Percentiles rank a stretch among this genome's conserved stretches.
These are phyloP conservation scores for Macquaria australasica DNA, from an alignment of 2,113 vertebrate species.

Conservation along the genomic window DNA sequence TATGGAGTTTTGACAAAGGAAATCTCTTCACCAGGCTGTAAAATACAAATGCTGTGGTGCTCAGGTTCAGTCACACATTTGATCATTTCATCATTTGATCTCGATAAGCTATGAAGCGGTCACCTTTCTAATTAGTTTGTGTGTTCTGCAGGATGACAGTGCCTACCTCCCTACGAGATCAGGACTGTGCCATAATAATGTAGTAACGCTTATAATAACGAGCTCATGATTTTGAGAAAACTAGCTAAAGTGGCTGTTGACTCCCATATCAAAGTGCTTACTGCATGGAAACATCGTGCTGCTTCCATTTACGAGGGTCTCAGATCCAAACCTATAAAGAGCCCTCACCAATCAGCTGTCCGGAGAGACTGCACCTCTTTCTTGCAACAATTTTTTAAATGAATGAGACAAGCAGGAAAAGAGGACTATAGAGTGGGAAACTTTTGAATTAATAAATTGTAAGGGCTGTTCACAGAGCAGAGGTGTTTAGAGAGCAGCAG, in stretches of 20 bases:
- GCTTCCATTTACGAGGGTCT: neutral
- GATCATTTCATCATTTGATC: slow-evolving; percentile 25
- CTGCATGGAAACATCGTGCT: neutral
- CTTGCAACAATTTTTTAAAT: slow-evolving; percentile 10
- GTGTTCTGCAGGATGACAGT: slow-evolving; percentile 10
- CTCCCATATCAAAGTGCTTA: neutral
- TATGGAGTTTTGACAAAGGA: slow-evolving; percentile 2
- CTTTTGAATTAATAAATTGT: slow-evolving; percentile 21
- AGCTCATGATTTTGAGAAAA: neutral
- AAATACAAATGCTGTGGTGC: neutral
- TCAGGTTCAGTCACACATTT: slow-evolving; percentile 6
- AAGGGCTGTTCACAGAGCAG: slow-evolving; percentile 19
- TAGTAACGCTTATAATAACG: neutral
- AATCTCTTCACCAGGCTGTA: neutral
- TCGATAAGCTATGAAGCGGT: neutral
- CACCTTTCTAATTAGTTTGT: slow-evolving; percentile 23
- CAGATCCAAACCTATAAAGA: neutral
- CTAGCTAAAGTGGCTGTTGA: neutral
- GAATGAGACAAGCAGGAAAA: slow-evolving; percentile 10
- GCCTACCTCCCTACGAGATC: neutral
- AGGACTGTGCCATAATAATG: neutral
- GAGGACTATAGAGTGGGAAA: neutral
- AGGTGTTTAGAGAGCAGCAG: slow-evolving; percentile 21
- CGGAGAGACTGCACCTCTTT: slow-evolving; percentile 4
- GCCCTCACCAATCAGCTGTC: neutral